Evolutionary conservation across 2,888 invertebrate species (phyloP), one percentile per base, ranked within the genome.

Genomic region (Platycnemis pennipes): DNA sequence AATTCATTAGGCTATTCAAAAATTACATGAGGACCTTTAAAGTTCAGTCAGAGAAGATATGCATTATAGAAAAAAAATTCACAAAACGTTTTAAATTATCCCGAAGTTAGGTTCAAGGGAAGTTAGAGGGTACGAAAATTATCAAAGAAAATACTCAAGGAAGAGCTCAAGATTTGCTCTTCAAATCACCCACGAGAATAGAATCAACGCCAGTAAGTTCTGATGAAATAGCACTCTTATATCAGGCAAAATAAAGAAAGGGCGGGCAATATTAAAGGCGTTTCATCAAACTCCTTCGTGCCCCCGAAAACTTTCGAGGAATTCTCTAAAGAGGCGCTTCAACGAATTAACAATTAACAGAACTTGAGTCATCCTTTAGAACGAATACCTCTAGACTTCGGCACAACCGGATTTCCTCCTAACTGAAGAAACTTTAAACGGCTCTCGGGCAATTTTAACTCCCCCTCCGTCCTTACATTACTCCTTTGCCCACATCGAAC

Each of bases 271-370:
- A 53, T 2, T 13, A 53, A 11, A 37, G 13, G 11, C 5, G 11
- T 77, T 26, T 77, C 31, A 11, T 77, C n/a, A 77, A 77, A 77
- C 77, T 77, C 37, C 16, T 1, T 16, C 77, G 37, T n/a, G 3
- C 37, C 26, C 37, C 13, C 37, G 11, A 77, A 37, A 77, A 77
- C 77, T 77, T 77, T 37, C 16, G 13, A 77, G 37, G 31, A 37
- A 77, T 77, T 37, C n/a, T 77, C 2, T 13, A 37, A 37, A 1
- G 37, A 77, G 77, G 77, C 77, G 77, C 77, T 37, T 77, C 77
- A 37, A 37, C 77, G 77, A 31, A 77, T 77, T 77, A 77, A 77
- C 77, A 37, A n/a, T 77, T 77, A 37, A 77, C 77, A 77, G 77
- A 37, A 37, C 77, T 77, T 77, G 37, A 77, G 37, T 31, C 37